Evolutionary conservation across 2,888 invertebrate species (phyloP), one percentile per base, ranked within the genome.

Genomic region (Cephus nigrinus): DNA sequence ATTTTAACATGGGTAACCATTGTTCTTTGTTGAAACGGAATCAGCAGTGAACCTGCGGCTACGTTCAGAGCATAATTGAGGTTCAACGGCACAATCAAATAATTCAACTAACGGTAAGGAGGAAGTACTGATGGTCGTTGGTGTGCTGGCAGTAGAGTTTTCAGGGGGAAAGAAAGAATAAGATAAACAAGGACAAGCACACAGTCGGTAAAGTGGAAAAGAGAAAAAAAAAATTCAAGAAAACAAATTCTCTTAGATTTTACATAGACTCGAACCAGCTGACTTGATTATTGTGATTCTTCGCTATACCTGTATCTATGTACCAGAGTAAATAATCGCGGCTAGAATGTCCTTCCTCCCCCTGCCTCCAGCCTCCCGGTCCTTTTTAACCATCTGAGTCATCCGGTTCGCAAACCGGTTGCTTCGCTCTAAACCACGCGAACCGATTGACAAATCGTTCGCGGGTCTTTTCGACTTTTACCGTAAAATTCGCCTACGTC

Each of bases 121-220:
- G 55, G 55, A 55, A 55, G 55, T 55, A 55, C 55, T 55, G 55
- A 55, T 9, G 23, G 1, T 5, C 23, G 23, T 55, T 23, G 55
- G 55, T 23, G 55, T 23, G 55, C 23, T 9, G 23, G 55, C 55
- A 55, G 23, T 55, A 23, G 9, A 55, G 23, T 23, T 23, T 55
- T 23, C 23, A 40, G 15, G 40, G 40, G 40, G 5, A 23, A 55
- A 55, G 23, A 23, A 40, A 23, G 1, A 23, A 4, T 35, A 15
- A 55, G 4, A 5, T 15, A 55, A 15, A 55, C 55, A 23, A 55
- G 55, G 55, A 23, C 55, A 5, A 9, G 23, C 15, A 9, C 5
- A 9, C 23, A 9, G 55, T 55, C 0, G 55, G 0, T 1, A 2
- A 2, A 5, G 15, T 3, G 5, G 9, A 55, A 4, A 23, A 2